A percentile compares a stretch with the other conserved stretches of the same genome.
Conservation (phyloP, 2,888 invertebrate species). For the Hemistola chrysoprasaria region DNA sequence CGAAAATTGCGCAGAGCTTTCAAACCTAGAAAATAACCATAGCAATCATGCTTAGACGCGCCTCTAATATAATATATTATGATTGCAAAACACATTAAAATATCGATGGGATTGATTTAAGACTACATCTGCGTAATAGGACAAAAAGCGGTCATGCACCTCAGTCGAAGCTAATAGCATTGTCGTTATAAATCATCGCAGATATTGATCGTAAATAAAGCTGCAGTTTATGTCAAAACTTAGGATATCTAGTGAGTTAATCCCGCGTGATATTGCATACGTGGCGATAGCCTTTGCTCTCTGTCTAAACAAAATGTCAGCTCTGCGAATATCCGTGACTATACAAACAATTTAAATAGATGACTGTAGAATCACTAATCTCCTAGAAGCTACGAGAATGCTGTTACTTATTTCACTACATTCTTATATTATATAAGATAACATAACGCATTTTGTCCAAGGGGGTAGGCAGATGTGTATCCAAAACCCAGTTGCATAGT, state of each 20-base stretch:
- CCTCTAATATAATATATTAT: conserved; percentile 18
- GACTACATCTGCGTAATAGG: conserved; percentile 31
- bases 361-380: too few species aligned
- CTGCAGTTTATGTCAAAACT: conserved; percentile 68
- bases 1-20: too few species aligned
- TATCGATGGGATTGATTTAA: conserved; percentile 22
- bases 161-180: conserved; percentile 55
- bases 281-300: conserved; percentile 55
- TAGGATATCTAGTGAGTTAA: conserved; percentile 20
- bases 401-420: too few species aligned
- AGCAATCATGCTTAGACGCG: conserved; percentile 9
- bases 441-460: too few species aligned
- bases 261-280: conserved; percentile 27
- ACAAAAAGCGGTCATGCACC: conserved; percentile 43
- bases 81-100: conserved; percentile 26
- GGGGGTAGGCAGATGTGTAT: too few species aligned
- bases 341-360: too few species aligned
- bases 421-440: too few species aligned
- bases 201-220: conserved; percentile 73
- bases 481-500: too few species aligned
- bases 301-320: conserved; percentile 53
- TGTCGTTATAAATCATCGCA: conserved; percentile 64
- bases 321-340: too few species aligned
- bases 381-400: too few species aligned
- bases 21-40: conserved; percentile 1